Percentiles rank a stretch among this genome's conserved stretches.
phyloP scores from a whole-genome alignment of 2,888 invertebrate species.

The Pristionchus fissidentatus region DNA sequence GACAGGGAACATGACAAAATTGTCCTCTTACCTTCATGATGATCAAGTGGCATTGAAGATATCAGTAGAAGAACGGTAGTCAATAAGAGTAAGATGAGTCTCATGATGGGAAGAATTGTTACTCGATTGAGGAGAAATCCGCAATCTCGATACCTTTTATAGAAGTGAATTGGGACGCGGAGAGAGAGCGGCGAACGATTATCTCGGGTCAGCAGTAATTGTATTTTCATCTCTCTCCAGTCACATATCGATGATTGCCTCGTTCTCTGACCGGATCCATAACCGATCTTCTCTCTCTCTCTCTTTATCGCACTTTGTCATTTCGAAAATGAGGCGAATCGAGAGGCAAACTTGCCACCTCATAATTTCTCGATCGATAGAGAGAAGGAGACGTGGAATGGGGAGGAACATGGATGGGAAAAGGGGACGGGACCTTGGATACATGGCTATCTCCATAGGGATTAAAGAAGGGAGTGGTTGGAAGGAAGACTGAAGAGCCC shows the following conservation, averaged over 20 bases:
- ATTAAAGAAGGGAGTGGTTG: slow-evolving; percentile 17
- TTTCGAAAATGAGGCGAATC: not conserved
- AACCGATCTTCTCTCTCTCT: not conserved
- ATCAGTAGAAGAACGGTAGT: not conserved
- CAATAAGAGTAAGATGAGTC: not conserved
- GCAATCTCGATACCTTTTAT: slow-evolving; percentile 4
- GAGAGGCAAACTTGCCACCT: not conserved
- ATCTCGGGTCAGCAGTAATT: slow-evolving; percentile 49
- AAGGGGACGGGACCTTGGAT: slow-evolving; percentile 7
- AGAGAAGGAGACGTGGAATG: slow-evolving; percentile 8
- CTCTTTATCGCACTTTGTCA: slow-evolving; percentile 14
- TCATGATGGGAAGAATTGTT: slow-evolving; percentile 29
- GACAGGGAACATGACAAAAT: not conserved
- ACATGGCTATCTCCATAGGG: slow-evolving; percentile 30
- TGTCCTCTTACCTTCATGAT: not conserved
- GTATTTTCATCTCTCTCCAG: slow-evolving; percentile 37
- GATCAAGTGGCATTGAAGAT: not conserved
- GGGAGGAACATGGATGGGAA: not conserved
- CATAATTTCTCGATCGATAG: slow-evolving; percentile 20
- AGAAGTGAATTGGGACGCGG: slow-evolving; percentile 4
- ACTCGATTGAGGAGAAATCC: not conserved
- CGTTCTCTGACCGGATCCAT: no score
- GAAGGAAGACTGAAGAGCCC: not conserved
- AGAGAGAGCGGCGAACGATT: slow-evolving; percentile 5
- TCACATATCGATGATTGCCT: slow-evolving; percentile 8